A percentile compares a stretch with the other conserved stretches of the same genome.
Conservation (phyloP, 1,140 invertebrate genomes). For the Caenorhabditis brenneri region DNA sequence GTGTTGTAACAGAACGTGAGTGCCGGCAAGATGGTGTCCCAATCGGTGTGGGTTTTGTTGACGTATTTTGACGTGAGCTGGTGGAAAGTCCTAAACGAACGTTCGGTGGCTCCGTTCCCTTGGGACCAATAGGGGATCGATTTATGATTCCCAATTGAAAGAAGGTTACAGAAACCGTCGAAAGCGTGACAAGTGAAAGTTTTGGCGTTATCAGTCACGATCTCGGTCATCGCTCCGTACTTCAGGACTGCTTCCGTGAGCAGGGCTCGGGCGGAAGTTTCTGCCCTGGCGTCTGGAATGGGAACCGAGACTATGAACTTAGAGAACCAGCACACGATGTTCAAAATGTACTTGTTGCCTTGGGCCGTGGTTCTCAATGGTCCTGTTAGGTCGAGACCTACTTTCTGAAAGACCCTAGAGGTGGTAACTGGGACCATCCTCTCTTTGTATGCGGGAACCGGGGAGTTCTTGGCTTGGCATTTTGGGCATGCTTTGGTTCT, state of each 20-base stretch:
- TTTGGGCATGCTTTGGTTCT: too few relatives aligned
- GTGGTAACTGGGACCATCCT: too few relatives aligned
- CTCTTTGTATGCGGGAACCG: too few relatives aligned
- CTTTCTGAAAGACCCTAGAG: too few relatives aligned
- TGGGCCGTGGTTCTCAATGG: background rate
- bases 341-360: slow-evolving; percentile 16
- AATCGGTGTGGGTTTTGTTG: background rate
- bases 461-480: too few relatives aligned
- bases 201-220: slow-evolving; percentile 1
- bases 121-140: background rate
- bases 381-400: too few relatives aligned
- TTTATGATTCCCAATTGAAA: background rate
- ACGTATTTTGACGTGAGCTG: background rate
- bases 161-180: background rate
- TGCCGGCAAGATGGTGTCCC: background rate
- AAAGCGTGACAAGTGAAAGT: background rate
- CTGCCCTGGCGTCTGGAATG: background rate
- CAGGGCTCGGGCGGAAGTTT: background rate
- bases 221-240: background rate
- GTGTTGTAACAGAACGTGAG: background rate
- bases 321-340: slow-evolving; percentile 36
- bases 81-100: background rate
- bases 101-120: slow-evolving; percentile 30
- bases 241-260: background rate
- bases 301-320: slow-evolving; percentile 2